phyloP scores from a whole-genome alignment of 2,113 vertebrate species.

The Steatornis caripensis region DNA sequence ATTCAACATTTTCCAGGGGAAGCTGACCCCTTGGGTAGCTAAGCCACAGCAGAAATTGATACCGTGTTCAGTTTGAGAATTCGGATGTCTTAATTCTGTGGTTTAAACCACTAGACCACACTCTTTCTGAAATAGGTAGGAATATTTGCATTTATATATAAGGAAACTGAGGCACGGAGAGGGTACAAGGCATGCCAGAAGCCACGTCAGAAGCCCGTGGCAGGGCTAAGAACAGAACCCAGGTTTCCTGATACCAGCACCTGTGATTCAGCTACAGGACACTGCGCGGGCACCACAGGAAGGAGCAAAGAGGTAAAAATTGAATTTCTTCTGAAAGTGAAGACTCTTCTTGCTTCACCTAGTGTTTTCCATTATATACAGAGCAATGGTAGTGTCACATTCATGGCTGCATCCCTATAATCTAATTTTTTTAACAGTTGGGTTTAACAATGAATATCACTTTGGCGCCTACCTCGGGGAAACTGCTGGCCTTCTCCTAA shows the following conservation, averaged over 20 bases:
- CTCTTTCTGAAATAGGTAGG: conserved; percentile 32
- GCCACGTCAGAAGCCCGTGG: neutral
- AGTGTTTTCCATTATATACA: neutral
- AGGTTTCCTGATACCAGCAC: neutral
- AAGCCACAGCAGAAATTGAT: conserved; percentile 2
- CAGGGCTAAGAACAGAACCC: conserved; percentile 12
- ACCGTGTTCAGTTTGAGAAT: neutral
- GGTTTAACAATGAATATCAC: neutral
- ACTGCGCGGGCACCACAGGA: neutral
- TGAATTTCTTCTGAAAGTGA: neutral
- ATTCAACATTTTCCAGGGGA: neutral
- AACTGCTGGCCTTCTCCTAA: neutral
- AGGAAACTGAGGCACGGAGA: neutral
- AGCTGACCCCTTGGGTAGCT: neutral
- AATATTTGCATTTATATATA: conserved; percentile 47
- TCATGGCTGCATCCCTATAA: neutral
- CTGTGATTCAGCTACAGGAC: neutral
- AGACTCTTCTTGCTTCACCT: neutral
- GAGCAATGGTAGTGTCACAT: neutral
- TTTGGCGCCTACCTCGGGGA: neutral
- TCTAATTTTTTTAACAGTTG: neutral
- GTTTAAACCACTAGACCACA: conserved; percentile 13
- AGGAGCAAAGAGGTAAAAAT: neutral
- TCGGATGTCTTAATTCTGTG: neutral
- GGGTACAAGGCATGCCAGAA: neutral